These are phyloP conservation scores for Papilio xuthus DNA, from an alignment of 1,140 invertebrate genomes.

Conservation along the genomic window DNA sequence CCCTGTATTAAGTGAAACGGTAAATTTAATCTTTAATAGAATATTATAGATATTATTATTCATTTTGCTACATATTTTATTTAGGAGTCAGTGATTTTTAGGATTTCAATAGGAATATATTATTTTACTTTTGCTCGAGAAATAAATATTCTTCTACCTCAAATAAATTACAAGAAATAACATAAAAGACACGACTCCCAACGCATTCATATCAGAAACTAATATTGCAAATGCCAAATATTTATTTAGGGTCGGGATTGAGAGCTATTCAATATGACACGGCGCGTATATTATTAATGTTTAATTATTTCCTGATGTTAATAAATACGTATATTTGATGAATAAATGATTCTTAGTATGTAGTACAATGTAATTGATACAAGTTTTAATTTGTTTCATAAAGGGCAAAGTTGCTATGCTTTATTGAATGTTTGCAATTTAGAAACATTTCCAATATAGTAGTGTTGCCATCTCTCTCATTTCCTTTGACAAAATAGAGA, in stretches of 20 bases:
- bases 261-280: not conserved
- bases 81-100: not conserved
- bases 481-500: no score
- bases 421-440: no score
- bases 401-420: no score
- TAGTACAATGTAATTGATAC: no score
- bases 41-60: no score
- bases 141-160: not conserved
- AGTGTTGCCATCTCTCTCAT: no score
- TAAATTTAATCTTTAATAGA: no score
- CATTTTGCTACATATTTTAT: no score
- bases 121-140: not conserved
- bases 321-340: not conserved
- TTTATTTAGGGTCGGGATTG: slow-evolving; percentile 22
- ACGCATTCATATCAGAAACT: slow-evolving; percentile 11
- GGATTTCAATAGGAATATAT: not conserved
- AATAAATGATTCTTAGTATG: not conserved
- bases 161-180: not conserved
- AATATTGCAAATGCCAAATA: slow-evolving; percentile 18
- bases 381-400: no score
- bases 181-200: not conserved
- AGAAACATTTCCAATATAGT: no score
- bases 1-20: no score
- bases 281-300: not conserved
- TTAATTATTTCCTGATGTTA: slow-evolving; percentile 11